Percentiles rank a stretch among this genome's conserved stretches.
Conservation (phyloP, 2,888 invertebrate species). For the Cepaea hortensis region DNA sequence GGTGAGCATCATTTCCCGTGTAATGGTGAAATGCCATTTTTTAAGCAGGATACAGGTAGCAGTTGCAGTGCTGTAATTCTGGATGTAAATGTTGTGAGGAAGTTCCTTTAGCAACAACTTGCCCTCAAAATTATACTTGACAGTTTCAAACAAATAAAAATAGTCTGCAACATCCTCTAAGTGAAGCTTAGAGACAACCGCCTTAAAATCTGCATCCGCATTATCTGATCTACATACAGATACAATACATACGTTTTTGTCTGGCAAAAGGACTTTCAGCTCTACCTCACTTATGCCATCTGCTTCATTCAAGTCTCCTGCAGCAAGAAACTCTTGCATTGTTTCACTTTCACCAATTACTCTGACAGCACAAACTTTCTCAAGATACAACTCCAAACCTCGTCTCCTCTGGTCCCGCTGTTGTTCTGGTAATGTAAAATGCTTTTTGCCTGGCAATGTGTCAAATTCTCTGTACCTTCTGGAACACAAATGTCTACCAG, state of each 20-base stretch:
- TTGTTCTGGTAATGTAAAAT: too few relatives aligned
- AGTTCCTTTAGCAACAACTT: slow-evolving; percentile 94
- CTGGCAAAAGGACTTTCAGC: slow-evolving; percentile 88
- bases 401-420: slow-evolving; percentile 86
- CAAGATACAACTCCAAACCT: slow-evolving; percentile 96
- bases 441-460: slow-evolving; percentile 51
- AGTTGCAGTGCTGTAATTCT: too few relatives aligned
- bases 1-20: slow-evolving; percentile 68
- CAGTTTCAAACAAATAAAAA: slow-evolving; percentile 97
- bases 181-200: slow-evolving; percentile 88
- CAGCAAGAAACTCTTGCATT: slow-evolving; percentile 98
- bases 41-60: slow-evolving; percentile 91
- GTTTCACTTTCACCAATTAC: slow-evolving; percentile 98
- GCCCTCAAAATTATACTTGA: slow-evolving; percentile 97
- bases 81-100: too few relatives aligned
- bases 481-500: slow-evolving; percentile 96
- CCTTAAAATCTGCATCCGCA: slow-evolving; percentile 90
- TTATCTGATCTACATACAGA: slow-evolving; percentile 91
- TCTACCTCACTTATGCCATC: slow-evolving; percentile 79
- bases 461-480: slow-evolving; percentile 96
- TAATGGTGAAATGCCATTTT: slow-evolving; percentile 77
- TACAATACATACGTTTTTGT: slow-evolving; percentile 91
- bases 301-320: slow-evolving; percentile 81
- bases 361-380: slow-evolving; percentile 97
- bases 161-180: slow-evolving; percentile 89